Base-by-base conservation (phyloP, 2,113 vertebrate species). In the Notothenia coriiceps region DNA sequence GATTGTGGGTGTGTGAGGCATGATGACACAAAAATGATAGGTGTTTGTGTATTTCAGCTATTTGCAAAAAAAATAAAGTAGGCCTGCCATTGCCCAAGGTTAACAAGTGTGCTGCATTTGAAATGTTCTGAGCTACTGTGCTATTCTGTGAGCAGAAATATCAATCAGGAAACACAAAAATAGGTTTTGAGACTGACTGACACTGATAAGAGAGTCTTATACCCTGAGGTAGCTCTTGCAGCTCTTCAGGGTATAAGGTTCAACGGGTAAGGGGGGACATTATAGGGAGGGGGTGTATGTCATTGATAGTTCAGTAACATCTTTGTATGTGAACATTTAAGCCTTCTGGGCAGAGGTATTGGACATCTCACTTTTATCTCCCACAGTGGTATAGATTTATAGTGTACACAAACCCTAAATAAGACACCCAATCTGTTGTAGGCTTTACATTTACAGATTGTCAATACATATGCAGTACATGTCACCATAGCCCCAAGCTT, bases 31-130 rank as follows among this genome's bases (percentile, higher is more conserved):
- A 35, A 40, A 63, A 67, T 50, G 60, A 43, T 55, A 64, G 55
- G 59, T 56, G 46, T 63, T 80, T 15, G 7, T 43, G n/a, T 66
- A 22, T 76, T 55, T 77, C 54, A 64, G 35, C 29, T 12, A 80
- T 22, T 13, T 6, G 56, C 14, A 6, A 40, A 63, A 63, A 51
- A 51, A 69, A n/a, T 29, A 14, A 61, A 67, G 4, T 14, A 10
- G 15, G 69, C 52, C 14, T 44, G 33, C 55, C 20, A 3, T 71
- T 55, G 25, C 11, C 64, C 13, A 74, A 12, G 60, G 46, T 69
- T 69, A 74, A 44, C 51, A n/a, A 33, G 18, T 13, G n/a, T 7
- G 52, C 15, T 46, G n/a, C 14, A 13, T 51, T 22, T 50, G 4
- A 25, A 22, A 56, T 50, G 20, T 66, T 50, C n/a, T 54, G 40